These are phyloP conservation scores for Dynastes maya DNA, from an alignment of 2,888 invertebrate species.

Conservation along the genomic window DNA sequence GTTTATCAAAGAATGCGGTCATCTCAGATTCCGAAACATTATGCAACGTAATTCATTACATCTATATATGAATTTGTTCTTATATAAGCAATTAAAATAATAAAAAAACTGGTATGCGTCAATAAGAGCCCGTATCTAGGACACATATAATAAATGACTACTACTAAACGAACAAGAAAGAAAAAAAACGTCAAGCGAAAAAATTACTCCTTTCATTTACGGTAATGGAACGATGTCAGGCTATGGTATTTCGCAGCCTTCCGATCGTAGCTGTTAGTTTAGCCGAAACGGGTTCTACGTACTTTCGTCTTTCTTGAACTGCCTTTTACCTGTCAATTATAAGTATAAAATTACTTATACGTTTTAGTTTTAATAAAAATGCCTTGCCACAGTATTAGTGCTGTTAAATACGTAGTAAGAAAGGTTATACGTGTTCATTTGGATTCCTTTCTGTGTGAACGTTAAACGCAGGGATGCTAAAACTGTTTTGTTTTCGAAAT, in stretches of 20 bases:
- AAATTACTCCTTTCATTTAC: conserved; percentile 43
- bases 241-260: conserved; percentile 29
- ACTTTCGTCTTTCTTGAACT: conserved; percentile 14
- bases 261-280: conserved; percentile 19
- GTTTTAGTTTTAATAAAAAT: not conserved
- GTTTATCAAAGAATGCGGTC: conserved; percentile 40
- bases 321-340: conserved; percentile 32
- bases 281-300: conserved; percentile 17
- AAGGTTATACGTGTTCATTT: no score
- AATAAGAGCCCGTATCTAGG: conserved; percentile 41
- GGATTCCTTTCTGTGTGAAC: no score
- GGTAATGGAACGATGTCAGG: conserved; percentile 36
- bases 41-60: conserved; percentile 36
- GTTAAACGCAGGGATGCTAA: no score
- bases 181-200: conserved; percentile 8
- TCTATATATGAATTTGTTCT: conserved; percentile 24
- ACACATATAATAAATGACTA: conserved; percentile 40
- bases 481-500: no score
- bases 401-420: no score
- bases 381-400: not conserved
- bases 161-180: not conserved
- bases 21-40: conserved; percentile 35
- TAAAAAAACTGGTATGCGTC: conserved; percentile 45
- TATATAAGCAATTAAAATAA: conserved; percentile 40
- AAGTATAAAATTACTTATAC: conserved; percentile 1